These are phyloP conservation scores for Pemphredon lugubris DNA, from an alignment of 2,888 invertebrate genomes.

Conservation along the genomic window DNA sequence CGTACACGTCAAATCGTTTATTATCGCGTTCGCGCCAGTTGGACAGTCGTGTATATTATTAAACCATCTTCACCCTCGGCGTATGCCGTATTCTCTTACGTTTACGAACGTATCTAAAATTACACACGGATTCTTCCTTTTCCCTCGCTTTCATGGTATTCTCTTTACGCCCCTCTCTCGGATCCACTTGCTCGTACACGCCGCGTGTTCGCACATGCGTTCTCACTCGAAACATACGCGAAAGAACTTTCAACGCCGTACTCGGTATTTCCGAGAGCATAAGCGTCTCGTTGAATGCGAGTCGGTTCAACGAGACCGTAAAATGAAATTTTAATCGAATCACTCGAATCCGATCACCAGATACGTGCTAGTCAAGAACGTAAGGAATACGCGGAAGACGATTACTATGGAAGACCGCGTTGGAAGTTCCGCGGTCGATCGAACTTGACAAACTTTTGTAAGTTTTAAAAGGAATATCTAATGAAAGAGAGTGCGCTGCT, in stretches of 20 bases:
- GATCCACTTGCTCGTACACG: conserved; percentile 49
- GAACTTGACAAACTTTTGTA: too few relatives aligned
- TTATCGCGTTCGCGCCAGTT: conserved; percentile 72
- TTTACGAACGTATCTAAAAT: conserved; percentile 67
- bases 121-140: conserved; percentile 54
- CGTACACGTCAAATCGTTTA: conserved; percentile 67
- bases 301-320: too few relatives aligned
- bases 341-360: too few relatives aligned
- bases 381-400: too few relatives aligned
- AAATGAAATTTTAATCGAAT: too few relatives aligned
- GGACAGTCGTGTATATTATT: conserved; percentile 74
- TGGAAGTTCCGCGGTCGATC: too few relatives aligned
- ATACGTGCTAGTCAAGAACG: too few relatives aligned
- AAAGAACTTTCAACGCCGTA: background rate
- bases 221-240: conserved; percentile 31
- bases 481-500: too few relatives aligned
- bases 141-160: conserved; percentile 37
- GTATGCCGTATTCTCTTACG: conserved; percentile 57
- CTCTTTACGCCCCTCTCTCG: conserved; percentile 50
- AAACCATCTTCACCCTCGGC: conserved; percentile 68
- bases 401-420: too few relatives aligned
- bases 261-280: background rate
- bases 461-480: too few relatives aligned
- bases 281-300: too few relatives aligned
- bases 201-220: conserved; percentile 42